Evolutionary conservation across 2,113 vertebrate species (phyloP).

Genomic region (Periophthalmodon schlosseri): DNA sequence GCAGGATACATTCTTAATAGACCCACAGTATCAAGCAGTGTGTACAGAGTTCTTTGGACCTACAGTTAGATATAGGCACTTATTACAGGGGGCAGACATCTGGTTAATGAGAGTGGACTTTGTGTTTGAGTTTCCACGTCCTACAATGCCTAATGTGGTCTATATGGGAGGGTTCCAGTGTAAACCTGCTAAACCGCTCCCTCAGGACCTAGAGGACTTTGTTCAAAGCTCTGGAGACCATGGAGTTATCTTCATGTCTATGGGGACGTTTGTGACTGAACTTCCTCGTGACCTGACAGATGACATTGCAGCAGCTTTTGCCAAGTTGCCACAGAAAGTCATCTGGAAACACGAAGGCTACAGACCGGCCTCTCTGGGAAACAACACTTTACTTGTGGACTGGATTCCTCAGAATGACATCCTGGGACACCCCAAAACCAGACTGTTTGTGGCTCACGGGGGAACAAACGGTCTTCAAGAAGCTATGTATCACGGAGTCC

Average conservation of each 20-base stretch:
- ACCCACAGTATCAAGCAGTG: constrained; percentile 48
- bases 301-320: constrained; percentile 67
- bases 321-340: constrained; percentile 74
- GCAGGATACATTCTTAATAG: constrained; percentile 40
- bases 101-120: constrained; percentile 80
- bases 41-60: constrained; percentile 64
- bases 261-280: constrained; percentile 71
- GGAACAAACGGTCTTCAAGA: constrained; percentile 73
- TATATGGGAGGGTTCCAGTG: constrained; percentile 78
- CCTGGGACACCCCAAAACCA: constrained; percentile 69
- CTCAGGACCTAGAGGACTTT: constrained; percentile 72
- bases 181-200: constrained; percentile 63
- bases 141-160: constrained; percentile 77
- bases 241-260: constrained; percentile 76
- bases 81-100: constrained; percentile 72
- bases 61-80: constrained; percentile 53
- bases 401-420: constrained; percentile 80
- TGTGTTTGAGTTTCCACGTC: constrained; percentile 78
- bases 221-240: constrained; percentile 73
- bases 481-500: constrained; percentile 72
- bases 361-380: constrained; percentile 59
- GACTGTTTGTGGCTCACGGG: constrained; percentile 70
- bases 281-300: constrained; percentile 65
- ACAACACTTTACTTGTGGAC: constrained; percentile 72
- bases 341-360: constrained; percentile 72